Evolutionary conservation across 2,797 vertebrate genomes (phyloP).

Genomic region (Pterois miles): DNA sequence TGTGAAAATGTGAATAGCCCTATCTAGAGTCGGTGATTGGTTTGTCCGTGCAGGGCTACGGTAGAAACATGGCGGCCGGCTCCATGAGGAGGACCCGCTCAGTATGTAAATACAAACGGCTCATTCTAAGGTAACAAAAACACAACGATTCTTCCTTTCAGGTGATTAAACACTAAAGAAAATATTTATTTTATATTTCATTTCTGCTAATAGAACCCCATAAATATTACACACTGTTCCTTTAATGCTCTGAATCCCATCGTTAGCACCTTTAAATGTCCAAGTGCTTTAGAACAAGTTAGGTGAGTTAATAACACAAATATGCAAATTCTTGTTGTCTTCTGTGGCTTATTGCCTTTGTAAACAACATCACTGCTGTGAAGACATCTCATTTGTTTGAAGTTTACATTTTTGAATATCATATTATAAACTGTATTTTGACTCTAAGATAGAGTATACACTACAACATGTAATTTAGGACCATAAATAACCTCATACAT

Average conservation of each 20-base stretch:
- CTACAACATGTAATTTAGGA: not conserved
- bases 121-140: too few species aligned
- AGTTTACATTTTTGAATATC: not conserved
- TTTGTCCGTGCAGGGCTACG: too few species aligned
- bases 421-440: not conserved
- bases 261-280: not conserved
- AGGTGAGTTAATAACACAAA: not conserved
- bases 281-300: not conserved
- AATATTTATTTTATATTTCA: too few species aligned
- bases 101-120: too few species aligned
- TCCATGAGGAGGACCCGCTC: too few species aligned
- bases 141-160: too few species aligned
- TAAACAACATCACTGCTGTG: not conserved
- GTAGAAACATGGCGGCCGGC: too few species aligned
- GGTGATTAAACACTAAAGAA: too few species aligned
- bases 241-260: not conserved
- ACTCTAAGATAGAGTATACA: not conserved
- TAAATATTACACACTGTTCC: too few species aligned
- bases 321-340: not conserved
- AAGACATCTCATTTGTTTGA: not conserved
- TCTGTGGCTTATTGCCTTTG: not conserved
- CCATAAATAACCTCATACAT: not conserved
- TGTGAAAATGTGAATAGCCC: too few species aligned
- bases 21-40: too few species aligned
- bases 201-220: too few species aligned